Percentiles rank a stretch among this genome's conserved stretches.
phyloP scores from a whole-genome alignment of 2,888 invertebrate genomes.

The Temnothorax rugatulus region DNA sequence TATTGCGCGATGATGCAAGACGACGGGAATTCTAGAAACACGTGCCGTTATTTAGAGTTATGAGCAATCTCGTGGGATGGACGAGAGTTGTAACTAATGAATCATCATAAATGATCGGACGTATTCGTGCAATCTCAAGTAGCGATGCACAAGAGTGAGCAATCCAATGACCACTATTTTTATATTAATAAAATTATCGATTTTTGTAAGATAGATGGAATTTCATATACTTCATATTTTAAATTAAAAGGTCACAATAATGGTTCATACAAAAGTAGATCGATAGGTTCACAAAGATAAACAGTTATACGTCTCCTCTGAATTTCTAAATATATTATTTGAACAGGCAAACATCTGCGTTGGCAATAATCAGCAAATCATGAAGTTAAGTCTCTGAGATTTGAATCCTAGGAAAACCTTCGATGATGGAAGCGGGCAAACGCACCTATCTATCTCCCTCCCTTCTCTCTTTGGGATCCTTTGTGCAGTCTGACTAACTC shows the following conservation, averaged over 20 bases:
- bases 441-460: too few species aligned
- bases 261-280: not conserved
- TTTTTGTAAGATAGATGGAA: not conserved
- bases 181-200: slow-evolving; percentile 1
- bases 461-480: not conserved
- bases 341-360: not conserved
- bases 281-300: not conserved
- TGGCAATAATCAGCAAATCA: not conserved
- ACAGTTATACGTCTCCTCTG: not conserved
- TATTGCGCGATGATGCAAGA: slow-evolving; percentile 26
- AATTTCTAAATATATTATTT: not conserved
- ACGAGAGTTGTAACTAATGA: not conserved
- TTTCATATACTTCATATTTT: not conserved
- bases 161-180: not conserved
- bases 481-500: slow-evolving; percentile 16
- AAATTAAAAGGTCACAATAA: not conserved
- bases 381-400: not conserved
- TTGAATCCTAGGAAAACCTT: not conserved
- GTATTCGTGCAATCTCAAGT: not conserved
- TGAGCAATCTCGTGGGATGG: not conserved
- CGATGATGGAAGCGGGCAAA: not conserved
- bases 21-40: not conserved
- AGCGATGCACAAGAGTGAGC: not conserved
- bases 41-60: slow-evolving; percentile 20
- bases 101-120: not conserved